phyloP scores from a whole-genome alignment of 2,113 vertebrate species.

The Capreolus pygargus region DNA sequence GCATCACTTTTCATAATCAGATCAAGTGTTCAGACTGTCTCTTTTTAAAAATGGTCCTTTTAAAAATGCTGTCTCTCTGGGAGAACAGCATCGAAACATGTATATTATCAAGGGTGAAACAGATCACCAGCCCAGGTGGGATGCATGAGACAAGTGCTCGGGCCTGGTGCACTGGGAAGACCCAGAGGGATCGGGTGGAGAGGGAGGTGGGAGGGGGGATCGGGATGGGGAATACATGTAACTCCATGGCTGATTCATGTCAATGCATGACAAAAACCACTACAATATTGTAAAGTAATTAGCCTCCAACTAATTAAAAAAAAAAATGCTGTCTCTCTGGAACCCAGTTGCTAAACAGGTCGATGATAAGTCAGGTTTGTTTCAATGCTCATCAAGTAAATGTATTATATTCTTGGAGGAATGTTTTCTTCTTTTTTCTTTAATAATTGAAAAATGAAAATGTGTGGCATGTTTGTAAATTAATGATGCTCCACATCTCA shows the following conservation, averaged over 20 bases:
- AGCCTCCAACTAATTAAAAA: too few relatives aligned
- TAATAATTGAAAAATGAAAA: background rate
- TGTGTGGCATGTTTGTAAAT: background rate
- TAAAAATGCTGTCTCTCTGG: background rate
- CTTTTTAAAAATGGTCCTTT: background rate
- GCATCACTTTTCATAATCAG: background rate
- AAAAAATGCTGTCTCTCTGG: background rate
- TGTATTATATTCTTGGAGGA: background rate
- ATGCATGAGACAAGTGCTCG: too few relatives aligned
- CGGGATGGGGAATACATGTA: too few relatives aligned
- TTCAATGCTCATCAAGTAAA: background rate
- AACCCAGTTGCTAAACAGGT: background rate
- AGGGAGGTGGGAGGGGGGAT: too few relatives aligned
- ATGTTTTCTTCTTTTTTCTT: background rate
- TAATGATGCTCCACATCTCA: background rate
- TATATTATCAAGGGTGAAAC: too few relatives aligned
- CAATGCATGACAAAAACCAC: too few relatives aligned
- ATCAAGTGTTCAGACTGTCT: background rate
- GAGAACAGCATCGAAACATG: too few relatives aligned
- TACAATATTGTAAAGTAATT: too few relatives aligned
- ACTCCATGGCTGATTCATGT: too few relatives aligned
- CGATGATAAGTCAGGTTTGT: background rate
- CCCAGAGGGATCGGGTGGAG: too few relatives aligned
- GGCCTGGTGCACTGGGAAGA: too few relatives aligned
- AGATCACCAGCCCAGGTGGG: too few relatives aligned